Conservation (phyloP, 2,888 invertebrate species). For the Troides aeacus region DNA sequence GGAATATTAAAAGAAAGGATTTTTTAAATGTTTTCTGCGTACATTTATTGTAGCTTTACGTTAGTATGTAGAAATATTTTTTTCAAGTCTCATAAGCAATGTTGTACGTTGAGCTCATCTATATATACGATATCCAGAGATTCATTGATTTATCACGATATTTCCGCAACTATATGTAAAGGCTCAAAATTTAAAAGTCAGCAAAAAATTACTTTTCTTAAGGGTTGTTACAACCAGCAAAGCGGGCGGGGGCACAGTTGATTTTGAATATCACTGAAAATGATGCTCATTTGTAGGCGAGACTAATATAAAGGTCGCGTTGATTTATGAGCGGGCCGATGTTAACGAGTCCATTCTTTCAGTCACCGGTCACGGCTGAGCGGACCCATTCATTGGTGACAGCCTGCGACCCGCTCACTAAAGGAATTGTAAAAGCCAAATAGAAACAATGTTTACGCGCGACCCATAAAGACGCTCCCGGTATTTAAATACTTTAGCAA, state of each 20-base stretch:
- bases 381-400: conserved; percentile 41
- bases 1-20: no score
- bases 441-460: conserved; percentile 28
- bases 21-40: no score
- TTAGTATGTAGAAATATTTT: no score
- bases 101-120: no score
- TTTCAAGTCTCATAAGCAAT: no score
- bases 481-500: conserved; percentile 18
- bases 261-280: conserved; percentile 27
- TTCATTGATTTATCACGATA: no score
- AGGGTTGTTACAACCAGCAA: no score
- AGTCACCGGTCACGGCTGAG: conserved; percentile 36
- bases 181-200: no score
- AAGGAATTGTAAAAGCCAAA: conserved; percentile 30
- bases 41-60: no score
- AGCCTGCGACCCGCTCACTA: conserved; percentile 38
- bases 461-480: conserved; percentile 14
- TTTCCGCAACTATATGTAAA: no score
- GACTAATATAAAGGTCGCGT: conserved; percentile 29
- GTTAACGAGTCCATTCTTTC: conserved; percentile 34
- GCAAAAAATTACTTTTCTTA: no score
- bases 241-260: not conserved
- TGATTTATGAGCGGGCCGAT: conserved; percentile 32
- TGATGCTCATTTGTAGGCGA: conserved; percentile 27
- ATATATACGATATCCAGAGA: no score